Base-by-base conservation (phyloP, 35 echinoderm and acorn worm species). In the Antedon bifida region DNA sequence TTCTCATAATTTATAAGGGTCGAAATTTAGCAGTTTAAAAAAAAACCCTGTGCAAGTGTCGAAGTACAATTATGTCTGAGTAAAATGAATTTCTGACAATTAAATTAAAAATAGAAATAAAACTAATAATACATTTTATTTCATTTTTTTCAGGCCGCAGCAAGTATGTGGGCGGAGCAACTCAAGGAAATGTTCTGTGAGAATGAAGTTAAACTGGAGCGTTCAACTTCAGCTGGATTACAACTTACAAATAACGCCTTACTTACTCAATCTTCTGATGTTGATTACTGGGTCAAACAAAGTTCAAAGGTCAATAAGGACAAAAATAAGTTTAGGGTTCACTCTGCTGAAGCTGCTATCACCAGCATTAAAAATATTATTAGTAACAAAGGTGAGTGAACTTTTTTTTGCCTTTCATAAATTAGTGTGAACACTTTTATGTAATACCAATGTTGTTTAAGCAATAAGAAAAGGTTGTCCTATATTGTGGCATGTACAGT, bases 301-400 rank as follows among this genome's bases (percentile, higher is more conserved):
- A 33, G 28, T 91, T 9, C 39, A 46, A 44, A 77, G 75, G 79
- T 23, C 35, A 45, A 30, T 79, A 36, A 39, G 81, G 34, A 35
- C 32, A 31, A 83, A 79, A 36, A 79, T 39, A 39, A 90, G 76
- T 73, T 90, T 88, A 90, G 88, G 33, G 75, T 94, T 34, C 85
- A 90, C 13, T 94, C 92, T 11, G 92, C 92, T 1, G 83, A 90
- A 77, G 92, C 88, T 28, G 85, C 92, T 5, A 83, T 94, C 17
- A 79, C 38, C 2, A 45, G 84, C 31, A 36, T 89, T 12, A 34
- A 85, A 30, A 39, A 86, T 85, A 75, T 86, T 0, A 29, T 89
- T 19, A 82, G 26, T 26, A 11, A 86, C 86, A 74, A 73, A 84
- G 83, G 82, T 85, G 78, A 3, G 80, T 74, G n/a, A n/a, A n/a